A percentile compares a stretch with the other conserved stretches of the same genome.
phyloP scores from a whole-genome alignment of 1,140 invertebrate species.

The Drosophila novamexicana region DNA sequence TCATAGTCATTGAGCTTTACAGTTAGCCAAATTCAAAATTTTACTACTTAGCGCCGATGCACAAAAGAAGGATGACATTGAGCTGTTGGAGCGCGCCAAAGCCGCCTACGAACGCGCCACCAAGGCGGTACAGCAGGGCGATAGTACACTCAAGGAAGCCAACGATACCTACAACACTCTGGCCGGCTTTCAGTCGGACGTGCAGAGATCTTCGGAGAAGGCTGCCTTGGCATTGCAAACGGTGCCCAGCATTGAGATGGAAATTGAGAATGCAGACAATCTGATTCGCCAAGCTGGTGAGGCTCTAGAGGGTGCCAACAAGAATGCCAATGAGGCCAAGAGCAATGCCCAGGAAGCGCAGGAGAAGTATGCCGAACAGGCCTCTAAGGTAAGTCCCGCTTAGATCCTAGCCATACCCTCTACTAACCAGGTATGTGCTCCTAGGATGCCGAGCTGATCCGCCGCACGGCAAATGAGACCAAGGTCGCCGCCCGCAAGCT shows the following conservation, averaged over 20 bases:
- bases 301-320: slow-evolving; percentile 89
- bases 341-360: slow-evolving; percentile 92
- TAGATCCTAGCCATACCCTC: background rate
- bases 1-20: slow-evolving; percentile 41
- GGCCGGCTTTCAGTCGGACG: slow-evolving; percentile 94
- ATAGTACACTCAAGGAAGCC: slow-evolving; percentile 94
- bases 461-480: slow-evolving; percentile 90
- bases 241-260: slow-evolving; percentile 90
- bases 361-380: slow-evolving; percentile 88
- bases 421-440: background rate
- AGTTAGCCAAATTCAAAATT: background rate
- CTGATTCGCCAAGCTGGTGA: slow-evolving; percentile 88
- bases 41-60: slow-evolving; percentile 62
- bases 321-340: slow-evolving; percentile 91
- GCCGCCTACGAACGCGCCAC: slow-evolving; percentile 90
- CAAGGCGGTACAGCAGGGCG: slow-evolving; percentile 92
- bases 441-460: slow-evolving; percentile 90
- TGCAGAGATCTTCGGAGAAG: slow-evolving; percentile 90
- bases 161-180: slow-evolving; percentile 92
- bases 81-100: slow-evolving; percentile 87
- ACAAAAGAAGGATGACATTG: slow-evolving; percentile 83
- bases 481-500: slow-evolving; percentile 90
- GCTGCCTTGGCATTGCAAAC: slow-evolving; percentile 90
- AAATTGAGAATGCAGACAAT: slow-evolving; percentile 85
- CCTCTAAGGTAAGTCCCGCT: slow-evolving; percentile 87